Evolutionary conservation across 2,888 invertebrate species (phyloP).

Genomic region (Tetanocera ferruginea): DNA sequence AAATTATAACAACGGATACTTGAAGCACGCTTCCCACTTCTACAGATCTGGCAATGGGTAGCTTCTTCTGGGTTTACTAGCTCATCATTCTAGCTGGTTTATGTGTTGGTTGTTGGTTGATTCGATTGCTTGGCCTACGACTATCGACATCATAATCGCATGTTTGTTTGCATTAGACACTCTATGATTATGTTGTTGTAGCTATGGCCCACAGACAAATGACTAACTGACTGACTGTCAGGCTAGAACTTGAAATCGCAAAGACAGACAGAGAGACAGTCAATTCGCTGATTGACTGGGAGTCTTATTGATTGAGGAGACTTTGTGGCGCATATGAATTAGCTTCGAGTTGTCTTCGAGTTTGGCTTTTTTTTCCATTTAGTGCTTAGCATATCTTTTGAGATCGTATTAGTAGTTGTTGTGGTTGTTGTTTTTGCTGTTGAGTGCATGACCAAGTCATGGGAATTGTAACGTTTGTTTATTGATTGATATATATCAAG

Average conservation of each 20-base stretch:
- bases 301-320: constrained; percentile 60
- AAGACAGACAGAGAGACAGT: neutral
- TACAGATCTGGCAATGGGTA: neutral
- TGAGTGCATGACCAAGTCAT: constrained; percentile 7
- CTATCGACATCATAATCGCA: constrained; percentile 46
- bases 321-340: constrained; percentile 67
- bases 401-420: neutral
- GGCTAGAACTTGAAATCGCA: neutral
- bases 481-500: constrained; percentile 11
- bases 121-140: neutral
- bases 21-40: neutral
- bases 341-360: constrained; percentile 45
- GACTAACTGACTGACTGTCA: neutral
- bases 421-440: neutral
- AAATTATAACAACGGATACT: constrained; percentile 11
- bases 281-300: constrained; percentile 25
- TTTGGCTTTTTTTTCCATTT: neutral
- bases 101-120: neutral
- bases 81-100: neutral
- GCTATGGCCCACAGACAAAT: constrained; percentile 1
- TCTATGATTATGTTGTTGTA: constrained; percentile 21
- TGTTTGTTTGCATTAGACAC: constrained; percentile 50
- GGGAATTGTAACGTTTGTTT: constrained; percentile 12
- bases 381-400: neutral
- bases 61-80: neutral